phyloP scores from a whole-genome alignment of 2,797 vertebrate species.

The Amblyraja radiata region DNA sequence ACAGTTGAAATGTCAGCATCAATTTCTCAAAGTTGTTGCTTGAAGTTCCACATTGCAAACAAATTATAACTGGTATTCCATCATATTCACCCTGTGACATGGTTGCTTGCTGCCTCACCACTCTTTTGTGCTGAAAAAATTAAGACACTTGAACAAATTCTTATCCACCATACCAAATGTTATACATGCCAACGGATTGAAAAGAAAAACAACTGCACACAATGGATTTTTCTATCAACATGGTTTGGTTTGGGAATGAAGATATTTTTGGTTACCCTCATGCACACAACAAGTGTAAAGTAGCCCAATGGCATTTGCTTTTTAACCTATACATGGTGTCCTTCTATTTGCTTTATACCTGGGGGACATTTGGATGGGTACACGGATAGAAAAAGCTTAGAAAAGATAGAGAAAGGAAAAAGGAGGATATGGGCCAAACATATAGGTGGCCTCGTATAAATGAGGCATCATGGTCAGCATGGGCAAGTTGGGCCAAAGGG shows the following conservation, averaged over 20 bases:
- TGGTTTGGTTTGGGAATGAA: background rate
- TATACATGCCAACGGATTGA: background rate
- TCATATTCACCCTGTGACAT: background rate
- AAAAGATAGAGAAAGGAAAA: no score
- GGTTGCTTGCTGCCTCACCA: background rate
- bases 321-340: background rate
- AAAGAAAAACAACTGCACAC: background rate
- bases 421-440: no score
- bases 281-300: background rate
- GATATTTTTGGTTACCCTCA: background rate
- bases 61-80: background rate
- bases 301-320: background rate
- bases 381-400: no score
- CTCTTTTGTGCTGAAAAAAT: background rate
- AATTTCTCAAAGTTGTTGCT: background rate
- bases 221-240: background rate
- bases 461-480: no score
- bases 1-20: background rate
- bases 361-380: background rate
- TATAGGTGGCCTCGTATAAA: no score
- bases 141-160: background rate
- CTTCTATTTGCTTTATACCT: background rate
- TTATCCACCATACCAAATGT: conserved; percentile 4
- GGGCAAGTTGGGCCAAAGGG: no score
- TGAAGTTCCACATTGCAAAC: background rate